Percentiles rank a stretch among this genome's conserved stretches.
Evolutionary conservation across 2,888 invertebrate genomes (phyloP).

Genomic region (Lasioglossum pauxillum): DNA sequence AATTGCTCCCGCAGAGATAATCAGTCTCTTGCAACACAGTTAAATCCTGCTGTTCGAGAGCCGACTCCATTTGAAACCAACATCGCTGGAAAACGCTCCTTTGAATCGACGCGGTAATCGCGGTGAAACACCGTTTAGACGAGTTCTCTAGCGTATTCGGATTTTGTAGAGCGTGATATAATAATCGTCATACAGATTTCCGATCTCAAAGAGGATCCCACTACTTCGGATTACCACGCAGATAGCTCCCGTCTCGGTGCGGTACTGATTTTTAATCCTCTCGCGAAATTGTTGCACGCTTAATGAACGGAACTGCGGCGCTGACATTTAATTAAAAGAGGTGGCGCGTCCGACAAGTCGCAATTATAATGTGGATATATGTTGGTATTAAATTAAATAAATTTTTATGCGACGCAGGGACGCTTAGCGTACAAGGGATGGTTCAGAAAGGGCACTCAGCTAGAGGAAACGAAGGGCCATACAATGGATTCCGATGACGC

Average conservation of each 20-base stretch:
- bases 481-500: background rate
- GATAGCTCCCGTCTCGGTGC: background rate
- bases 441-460: background rate
- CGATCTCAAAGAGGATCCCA: background rate
- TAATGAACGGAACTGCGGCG: background rate
- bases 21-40: background rate
- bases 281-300: background rate
- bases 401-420: background rate
- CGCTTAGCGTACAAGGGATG: background rate
- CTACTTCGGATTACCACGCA: background rate
- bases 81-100: background rate
- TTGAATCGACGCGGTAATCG: background rate
- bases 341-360: background rate
- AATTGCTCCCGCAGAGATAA: slow-evolving; percentile 24
- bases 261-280: background rate
- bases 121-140: background rate
- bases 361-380: too few species aligned
- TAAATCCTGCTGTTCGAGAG: slow-evolving; percentile 22
- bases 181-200: background rate
- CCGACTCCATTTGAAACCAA: background rate
- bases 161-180: background rate
- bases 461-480: background rate
- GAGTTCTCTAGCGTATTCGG: background rate
- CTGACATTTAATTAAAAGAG: background rate
- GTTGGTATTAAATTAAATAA: too few species aligned